phyloP scores from a whole-genome alignment of 2,888 invertebrate genomes.

The Tiphia femorata region DNA sequence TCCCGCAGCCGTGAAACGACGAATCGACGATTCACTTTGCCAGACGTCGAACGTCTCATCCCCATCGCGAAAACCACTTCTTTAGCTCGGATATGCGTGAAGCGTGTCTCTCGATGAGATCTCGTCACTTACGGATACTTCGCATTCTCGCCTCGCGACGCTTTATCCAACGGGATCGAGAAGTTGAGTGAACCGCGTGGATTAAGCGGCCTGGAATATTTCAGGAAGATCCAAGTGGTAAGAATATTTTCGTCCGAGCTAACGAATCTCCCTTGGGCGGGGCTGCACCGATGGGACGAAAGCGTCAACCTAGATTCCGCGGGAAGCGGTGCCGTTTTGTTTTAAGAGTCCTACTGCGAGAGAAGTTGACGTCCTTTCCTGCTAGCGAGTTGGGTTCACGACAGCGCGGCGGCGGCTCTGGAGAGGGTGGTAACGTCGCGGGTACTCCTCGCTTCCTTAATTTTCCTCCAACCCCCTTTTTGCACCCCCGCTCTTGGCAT shows the following conservation, averaged over 20 bases:
- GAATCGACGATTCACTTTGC: too few relatives aligned
- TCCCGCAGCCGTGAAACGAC: too few relatives aligned
- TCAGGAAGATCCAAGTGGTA: too few relatives aligned
- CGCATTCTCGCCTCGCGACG: too few relatives aligned
- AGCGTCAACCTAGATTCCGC: constrained; percentile 34
- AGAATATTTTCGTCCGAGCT: constrained; percentile 11
- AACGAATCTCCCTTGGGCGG: constrained; percentile 30
- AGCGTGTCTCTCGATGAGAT: too few relatives aligned
- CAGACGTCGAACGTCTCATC: too few relatives aligned
- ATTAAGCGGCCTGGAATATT: too few relatives aligned
- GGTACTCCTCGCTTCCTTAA: constrained; percentile 41
- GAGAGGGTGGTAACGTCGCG: constrained; percentile 24
- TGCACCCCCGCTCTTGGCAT: background rate
- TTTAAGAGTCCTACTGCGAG: constrained; percentile 36
- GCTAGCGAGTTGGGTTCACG: constrained; percentile 24
- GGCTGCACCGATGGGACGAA: constrained; percentile 25
- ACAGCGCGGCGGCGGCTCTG: constrained; percentile 5
- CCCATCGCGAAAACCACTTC: too few relatives aligned
- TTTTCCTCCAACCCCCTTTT: constrained; percentile 23
- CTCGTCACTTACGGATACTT: too few relatives aligned
- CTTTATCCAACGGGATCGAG: too few relatives aligned
- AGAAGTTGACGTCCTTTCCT: constrained; percentile 35
- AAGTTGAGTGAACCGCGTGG: too few relatives aligned
- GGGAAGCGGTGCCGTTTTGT: constrained; percentile 33
- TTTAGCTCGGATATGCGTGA: too few relatives aligned